A percentile compares a stretch with the other conserved stretches of the same genome.
Conservation (phyloP, 2,797 vertebrate species). For the Sebastes hubbsi region DNA sequence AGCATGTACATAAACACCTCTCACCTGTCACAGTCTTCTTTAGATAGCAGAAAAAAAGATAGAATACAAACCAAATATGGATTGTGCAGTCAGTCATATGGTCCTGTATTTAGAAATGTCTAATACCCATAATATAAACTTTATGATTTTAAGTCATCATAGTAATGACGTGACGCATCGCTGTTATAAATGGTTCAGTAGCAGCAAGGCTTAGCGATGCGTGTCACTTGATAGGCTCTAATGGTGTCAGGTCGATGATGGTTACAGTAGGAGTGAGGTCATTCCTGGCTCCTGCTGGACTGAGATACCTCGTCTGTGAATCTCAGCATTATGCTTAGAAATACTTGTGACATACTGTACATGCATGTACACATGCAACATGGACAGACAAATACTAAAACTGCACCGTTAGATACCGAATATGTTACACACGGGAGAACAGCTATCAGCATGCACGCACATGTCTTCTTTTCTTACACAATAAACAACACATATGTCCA, state of each 20-base stretch:
- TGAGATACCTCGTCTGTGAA: slow-evolving; percentile 69
- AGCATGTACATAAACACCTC: neutral
- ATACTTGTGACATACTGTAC: slow-evolving; percentile 16
- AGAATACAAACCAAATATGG: slow-evolving; percentile 1
- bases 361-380: slow-evolving; percentile 6
- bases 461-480: neutral
- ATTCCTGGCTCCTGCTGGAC: slow-evolving; percentile 62
- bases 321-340: slow-evolving; percentile 46
- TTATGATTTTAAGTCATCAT: slow-evolving; percentile 64
- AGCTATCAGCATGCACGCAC: neutral
- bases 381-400: neutral
- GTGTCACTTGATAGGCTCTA: slow-evolving; percentile 71
- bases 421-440: neutral
- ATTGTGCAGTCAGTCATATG: neutral
- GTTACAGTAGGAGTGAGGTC: slow-evolving; percentile 73
- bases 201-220: slow-evolving; percentile 55
- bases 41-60: neutral
- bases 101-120: slow-evolving; percentile 34
- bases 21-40: neutral
- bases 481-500: neutral
- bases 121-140: slow-evolving; percentile 42
- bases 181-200: slow-evolving; percentile 75
- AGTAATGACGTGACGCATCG: slow-evolving; percentile 46
- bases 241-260: slow-evolving; percentile 71
- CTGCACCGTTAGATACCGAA: neutral